phyloP scores from a whole-genome alignment of 2,888 invertebrate species.

The Andrena dorsata region DNA sequence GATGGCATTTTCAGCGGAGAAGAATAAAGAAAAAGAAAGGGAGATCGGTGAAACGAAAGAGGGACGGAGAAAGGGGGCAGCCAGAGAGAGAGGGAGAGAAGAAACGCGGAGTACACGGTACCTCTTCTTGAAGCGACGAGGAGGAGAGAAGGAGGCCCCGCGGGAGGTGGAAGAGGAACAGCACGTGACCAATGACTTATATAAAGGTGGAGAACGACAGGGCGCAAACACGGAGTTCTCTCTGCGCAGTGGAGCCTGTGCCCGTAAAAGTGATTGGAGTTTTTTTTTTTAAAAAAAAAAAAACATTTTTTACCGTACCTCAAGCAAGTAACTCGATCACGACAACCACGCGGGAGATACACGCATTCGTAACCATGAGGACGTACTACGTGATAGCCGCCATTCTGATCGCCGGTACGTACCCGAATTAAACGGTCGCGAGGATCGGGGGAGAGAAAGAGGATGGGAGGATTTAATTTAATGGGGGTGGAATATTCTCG shows the following conservation, averaged over 20 bases:
- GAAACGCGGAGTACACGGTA: constrained; percentile 71
- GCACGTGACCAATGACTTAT: constrained; percentile 85
- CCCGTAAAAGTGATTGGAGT: constrained; percentile 67
- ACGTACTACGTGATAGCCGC: constrained; percentile 83
- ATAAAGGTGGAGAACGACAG: constrained; percentile 84
- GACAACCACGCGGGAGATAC: constrained; percentile 52
- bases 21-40: constrained; percentile 56
- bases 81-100: constrained; percentile 47
- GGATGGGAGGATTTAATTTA: background rate
- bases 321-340: constrained; percentile 28
- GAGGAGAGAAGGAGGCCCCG: constrained; percentile 66
- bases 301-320: constrained; percentile 16
- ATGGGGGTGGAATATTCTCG: constrained; percentile 12
- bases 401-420: constrained; percentile 84
- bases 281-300: constrained; percentile 65
- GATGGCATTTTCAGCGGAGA: constrained; percentile 77
- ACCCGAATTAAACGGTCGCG: constrained; percentile 61
- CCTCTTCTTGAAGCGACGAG: constrained; percentile 68
- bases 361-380: constrained; percentile 79
- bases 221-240: constrained; percentile 82
- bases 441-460: constrained; percentile 24
- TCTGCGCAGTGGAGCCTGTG: constrained; percentile 73
- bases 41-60: constrained; percentile 23
- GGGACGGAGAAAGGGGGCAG: constrained; percentile 22
- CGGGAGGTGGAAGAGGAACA: constrained; percentile 71